Base-by-base conservation (phyloP, 2,888 invertebrate species). In the Lomographa bimaculata region DNA sequence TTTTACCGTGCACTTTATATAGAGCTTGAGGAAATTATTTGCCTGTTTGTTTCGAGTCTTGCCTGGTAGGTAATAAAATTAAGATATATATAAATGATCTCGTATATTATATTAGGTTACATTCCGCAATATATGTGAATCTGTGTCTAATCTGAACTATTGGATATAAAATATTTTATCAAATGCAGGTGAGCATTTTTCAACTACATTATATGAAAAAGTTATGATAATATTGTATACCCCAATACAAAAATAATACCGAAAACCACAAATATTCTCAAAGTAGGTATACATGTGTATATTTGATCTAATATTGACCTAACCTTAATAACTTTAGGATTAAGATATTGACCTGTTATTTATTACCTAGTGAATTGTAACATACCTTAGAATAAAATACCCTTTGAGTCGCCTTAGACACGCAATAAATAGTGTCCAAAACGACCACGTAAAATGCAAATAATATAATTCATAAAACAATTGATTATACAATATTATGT, bases 331-430 rank as follows among this genome's bases (percentile, higher is more conserved):
- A 12, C 1, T 6, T 17, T 27, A 42, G 10, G 23, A 35, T 29
- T 23, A 18, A 42, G 14, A 28, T 26, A 23, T 26, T 18, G 30
- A 12, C 7, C 5, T 16, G 26, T 16, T 16, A 26, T 26, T 16
- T 26, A 26, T 16, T 26, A 52, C 46, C 28, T 55, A 64, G 40
- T 55, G 50, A 58, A 55, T 47, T 9, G 46, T 50, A 54, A n/a
- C 42, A 46, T 38, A 49, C 50, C 3, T 16, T 26, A 26, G 44
- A 44, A 46, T 55, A 41, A 58, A 50, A n/a, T 54, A 59, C 53
- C 53, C 55, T 56, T 54, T 60, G 60, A 68, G 26, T 16, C 21
- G 21, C 1, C n/a, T 12, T 25, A 14, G 0, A 12, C 25, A 25
- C 7, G 7, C 12, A 12, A 5, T 25, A 3, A 12, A 25, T 12